These are phyloP conservation scores for Epizoanthus illoricatus DNA, from an alignment of 92 coral and sea anemone genomes.

Conservation along the genomic window DNA sequence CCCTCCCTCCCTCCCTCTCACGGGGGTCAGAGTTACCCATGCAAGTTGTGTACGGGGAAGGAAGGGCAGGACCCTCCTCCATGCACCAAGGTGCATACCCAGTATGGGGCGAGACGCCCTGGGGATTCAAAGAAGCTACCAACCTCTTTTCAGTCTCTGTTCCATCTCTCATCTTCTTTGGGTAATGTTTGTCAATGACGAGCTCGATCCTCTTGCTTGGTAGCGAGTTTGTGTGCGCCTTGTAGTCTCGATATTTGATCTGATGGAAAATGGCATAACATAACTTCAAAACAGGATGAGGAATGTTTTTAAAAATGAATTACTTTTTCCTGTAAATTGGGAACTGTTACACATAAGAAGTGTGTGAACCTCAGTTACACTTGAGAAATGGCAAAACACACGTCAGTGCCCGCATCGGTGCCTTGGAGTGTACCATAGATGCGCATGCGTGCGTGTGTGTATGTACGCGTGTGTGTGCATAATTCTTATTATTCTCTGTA, in stretches of 20 bases:
- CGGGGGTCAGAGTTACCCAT: no score
- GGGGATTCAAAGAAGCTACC: background rate
- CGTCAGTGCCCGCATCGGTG: no score
- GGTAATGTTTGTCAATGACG: conserved; percentile 68
- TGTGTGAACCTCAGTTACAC: no score
- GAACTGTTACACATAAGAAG: no score
- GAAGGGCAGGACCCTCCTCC: background rate
- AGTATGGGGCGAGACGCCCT: no score
- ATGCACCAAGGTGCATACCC: background rate
- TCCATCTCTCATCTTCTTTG: conserved; percentile 68
- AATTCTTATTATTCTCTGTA: no score
- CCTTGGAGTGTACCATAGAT: no score
- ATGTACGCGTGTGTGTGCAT: no score
- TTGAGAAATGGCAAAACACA: no score
- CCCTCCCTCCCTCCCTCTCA: background rate
- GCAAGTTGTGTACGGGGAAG: background rate
- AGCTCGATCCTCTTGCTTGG: conserved; percentile 81
- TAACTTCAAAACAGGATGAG: background rate
- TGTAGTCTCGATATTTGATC: conserved; percentile 82
- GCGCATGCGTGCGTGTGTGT: no score
- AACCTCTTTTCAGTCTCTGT: conserved; percentile 34
- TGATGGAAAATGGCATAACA: conserved; percentile 13
- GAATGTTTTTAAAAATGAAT: no score
- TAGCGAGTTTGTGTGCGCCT: conserved; percentile 84
- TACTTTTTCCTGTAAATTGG: no score